phyloP scores from a whole-genome alignment of 2,888 invertebrate genomes.

The Rhorus exstirpatorius region DNA sequence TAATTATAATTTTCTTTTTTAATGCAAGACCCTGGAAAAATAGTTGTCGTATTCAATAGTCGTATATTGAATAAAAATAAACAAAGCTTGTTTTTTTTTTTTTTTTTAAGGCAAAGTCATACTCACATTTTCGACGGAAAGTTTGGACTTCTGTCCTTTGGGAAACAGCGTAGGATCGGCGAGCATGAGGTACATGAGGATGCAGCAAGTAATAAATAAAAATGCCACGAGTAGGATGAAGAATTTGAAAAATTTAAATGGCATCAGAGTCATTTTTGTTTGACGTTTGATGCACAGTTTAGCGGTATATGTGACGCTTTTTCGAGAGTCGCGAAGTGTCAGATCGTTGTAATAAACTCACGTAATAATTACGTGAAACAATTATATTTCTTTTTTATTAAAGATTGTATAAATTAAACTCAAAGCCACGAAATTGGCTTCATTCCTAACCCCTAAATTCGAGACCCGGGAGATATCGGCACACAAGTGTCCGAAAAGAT shows the following conservation, averaged over 20 bases:
- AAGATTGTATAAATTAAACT: background rate
- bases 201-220: slow-evolving; percentile 88
- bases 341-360: background rate
- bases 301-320: too few species aligned
- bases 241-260: slow-evolving; percentile 73
- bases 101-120: slow-evolving; percentile 13
- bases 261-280: slow-evolving; percentile 70
- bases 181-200: slow-evolving; percentile 90
- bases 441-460: slow-evolving; percentile 47
- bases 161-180: slow-evolving; percentile 88
- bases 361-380: background rate
- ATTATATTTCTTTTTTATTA: background rate
- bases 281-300: background rate
- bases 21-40: too few species aligned
- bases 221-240: slow-evolving; percentile 89
- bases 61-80: too few species aligned
- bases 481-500: slow-evolving; percentile 21
- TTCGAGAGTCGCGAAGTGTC: background rate
- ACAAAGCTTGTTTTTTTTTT: background rate
- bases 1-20: too few species aligned
- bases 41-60: too few species aligned
- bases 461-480: slow-evolving; percentile 3
- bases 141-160: slow-evolving; percentile 87
- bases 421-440: slow-evolving; percentile 8
- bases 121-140: slow-evolving; percentile 89